Conservation (phyloP, 2,888 invertebrate species). For the Stenotaenia linearis region DNA sequence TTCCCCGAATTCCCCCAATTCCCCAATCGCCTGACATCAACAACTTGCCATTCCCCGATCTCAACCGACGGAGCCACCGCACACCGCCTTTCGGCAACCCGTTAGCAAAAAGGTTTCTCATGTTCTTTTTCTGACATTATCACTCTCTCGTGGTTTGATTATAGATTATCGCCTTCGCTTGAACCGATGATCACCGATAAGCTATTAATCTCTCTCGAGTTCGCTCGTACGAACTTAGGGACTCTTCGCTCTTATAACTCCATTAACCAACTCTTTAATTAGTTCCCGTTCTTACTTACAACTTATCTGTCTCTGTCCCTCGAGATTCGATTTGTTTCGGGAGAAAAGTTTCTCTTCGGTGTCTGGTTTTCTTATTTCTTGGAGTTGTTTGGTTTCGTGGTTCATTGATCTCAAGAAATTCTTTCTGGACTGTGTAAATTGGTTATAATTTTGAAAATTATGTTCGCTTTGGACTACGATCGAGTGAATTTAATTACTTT, state of each 20-base stretch:
- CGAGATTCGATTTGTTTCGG: neutral
- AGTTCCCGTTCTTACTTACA: neutral
- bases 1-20: neutral
- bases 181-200: neutral
- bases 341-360: neutral
- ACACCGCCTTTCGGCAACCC: neutral
- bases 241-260: neutral
- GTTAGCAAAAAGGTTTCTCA: neutral
- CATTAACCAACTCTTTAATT: neutral
- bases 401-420: too few species aligned
- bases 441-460: too few species aligned
- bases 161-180: neutral
- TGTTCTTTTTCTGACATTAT: neutral
- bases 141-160: conserved; percentile 3
- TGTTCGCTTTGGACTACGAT: too few species aligned
- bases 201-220: neutral
- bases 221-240: neutral
- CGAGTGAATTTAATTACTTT: too few species aligned
- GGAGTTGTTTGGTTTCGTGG: too few species aligned
- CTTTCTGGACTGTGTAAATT: too few species aligned
- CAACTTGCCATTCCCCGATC: neutral
- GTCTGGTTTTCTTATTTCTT: too few species aligned
- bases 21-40: neutral
- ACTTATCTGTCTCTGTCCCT: neutral
- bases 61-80: neutral